phyloP scores from a whole-genome alignment of 2,888 invertebrate species.

The Tortrix viridana region DNA sequence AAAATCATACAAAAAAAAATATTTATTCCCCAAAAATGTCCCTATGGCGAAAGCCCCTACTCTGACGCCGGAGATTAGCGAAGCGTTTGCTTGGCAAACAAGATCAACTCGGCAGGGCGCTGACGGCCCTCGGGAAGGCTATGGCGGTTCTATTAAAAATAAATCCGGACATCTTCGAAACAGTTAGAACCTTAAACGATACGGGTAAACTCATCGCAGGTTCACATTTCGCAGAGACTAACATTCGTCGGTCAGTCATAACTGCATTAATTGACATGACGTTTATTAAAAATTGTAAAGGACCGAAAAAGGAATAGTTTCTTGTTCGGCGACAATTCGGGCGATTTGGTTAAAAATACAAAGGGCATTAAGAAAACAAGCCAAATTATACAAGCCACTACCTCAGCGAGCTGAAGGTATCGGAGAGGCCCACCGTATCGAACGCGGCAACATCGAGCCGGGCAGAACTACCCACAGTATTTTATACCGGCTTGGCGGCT shows the following conservation, averaged over 20 bases:
- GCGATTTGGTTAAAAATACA: constrained; percentile 29
- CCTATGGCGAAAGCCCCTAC: constrained; percentile 13
- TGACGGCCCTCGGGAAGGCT: constrained; percentile 33
- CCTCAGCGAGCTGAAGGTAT: too few relatives aligned
- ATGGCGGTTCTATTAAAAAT: constrained; percentile 21
- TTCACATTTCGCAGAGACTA: constrained; percentile 15
- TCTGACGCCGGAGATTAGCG: constrained; percentile 26
- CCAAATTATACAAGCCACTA: not conserved
- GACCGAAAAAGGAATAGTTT: constrained; percentile 33
- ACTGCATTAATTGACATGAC: constrained; percentile 31
- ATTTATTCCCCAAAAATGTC: constrained; percentile 24
- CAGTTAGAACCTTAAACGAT: not conserved
- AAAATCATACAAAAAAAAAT: constrained; percentile 3
- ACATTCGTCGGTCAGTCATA: constrained; percentile 27
- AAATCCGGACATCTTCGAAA: not conserved
- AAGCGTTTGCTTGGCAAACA: constrained; percentile 23
- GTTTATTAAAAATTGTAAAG: constrained; percentile 24
- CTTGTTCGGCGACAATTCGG: constrained; percentile 31
- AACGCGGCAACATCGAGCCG: too few relatives aligned
- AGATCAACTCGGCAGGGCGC: constrained; percentile 26
- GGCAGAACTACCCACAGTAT: too few relatives aligned
- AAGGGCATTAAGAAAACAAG: constrained; percentile 30
- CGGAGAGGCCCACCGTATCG: too few relatives aligned
- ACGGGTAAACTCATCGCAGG: not conserved
- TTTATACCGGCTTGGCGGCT: too few relatives aligned